Evolutionary conservation across 2,113 vertebrate species (phyloP).

Genomic region (Garra rufa): DNA sequence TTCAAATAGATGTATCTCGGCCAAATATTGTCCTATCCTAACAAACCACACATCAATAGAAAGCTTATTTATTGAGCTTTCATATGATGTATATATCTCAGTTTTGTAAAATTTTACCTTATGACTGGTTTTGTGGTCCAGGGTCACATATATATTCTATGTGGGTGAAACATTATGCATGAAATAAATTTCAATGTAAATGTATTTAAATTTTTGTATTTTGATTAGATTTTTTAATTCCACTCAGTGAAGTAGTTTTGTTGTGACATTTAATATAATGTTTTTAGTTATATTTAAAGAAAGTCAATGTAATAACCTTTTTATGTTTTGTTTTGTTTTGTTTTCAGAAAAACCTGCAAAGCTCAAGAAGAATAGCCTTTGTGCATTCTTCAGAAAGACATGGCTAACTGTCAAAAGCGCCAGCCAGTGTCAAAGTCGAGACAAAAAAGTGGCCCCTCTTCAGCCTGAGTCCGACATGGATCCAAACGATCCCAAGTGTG

Average conservation of each 20-base stretch:
- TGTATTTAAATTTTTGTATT: background rate
- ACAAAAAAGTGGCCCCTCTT: background rate
- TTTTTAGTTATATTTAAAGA: background rate
- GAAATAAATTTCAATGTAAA: too few species aligned
- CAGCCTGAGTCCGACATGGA: background rate
- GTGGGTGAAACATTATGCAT: too few species aligned
- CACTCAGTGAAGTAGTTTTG: background rate
- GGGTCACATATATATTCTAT: too few species aligned
- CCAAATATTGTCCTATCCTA: too few species aligned
- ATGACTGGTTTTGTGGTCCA: too few species aligned
- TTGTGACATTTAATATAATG: background rate
- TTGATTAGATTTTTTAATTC: background rate
- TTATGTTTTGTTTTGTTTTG: background rate
- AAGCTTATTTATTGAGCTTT: too few species aligned
- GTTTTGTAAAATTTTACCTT: too few species aligned
- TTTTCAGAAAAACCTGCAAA: background rate
- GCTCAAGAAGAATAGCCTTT: background rate
- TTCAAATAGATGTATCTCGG: too few species aligned
- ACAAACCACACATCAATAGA: too few species aligned
- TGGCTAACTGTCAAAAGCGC: background rate
- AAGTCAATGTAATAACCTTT: background rate
- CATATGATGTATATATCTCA: too few species aligned
- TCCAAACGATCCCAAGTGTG: background rate
- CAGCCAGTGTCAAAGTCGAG: background rate
- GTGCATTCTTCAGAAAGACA: background rate